Conservation (phyloP, 2,888 invertebrate species). For the Exocentrus adspersus region DNA sequence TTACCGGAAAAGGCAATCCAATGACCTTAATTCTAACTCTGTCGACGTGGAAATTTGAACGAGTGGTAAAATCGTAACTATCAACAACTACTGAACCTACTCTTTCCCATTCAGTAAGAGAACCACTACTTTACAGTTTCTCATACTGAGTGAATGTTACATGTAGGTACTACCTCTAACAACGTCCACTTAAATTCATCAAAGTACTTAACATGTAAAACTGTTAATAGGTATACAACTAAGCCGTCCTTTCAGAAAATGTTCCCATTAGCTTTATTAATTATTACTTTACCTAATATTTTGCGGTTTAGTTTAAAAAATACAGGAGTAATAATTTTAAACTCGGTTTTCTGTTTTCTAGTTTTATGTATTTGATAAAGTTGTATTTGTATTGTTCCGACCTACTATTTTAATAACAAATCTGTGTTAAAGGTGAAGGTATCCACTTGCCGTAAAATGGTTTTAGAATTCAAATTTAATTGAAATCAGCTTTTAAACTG, state of each 20-base stretch:
- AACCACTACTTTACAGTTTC: neutral
- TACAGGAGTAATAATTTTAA: too few species aligned
- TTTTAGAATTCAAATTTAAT: neutral
- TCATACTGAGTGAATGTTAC: neutral
- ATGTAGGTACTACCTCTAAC: too few species aligned
- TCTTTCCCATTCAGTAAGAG: too few species aligned
- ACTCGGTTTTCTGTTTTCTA: neutral
- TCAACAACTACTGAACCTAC: too few species aligned
- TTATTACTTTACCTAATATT: too few species aligned
- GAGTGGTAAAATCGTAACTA: conserved; percentile 3
- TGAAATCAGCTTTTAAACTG: neutral
- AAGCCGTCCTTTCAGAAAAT: too few species aligned
- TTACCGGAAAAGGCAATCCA: neutral
- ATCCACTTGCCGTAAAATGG: neutral
- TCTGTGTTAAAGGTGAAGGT: neutral
- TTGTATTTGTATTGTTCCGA: neutral
- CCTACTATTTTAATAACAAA: neutral
- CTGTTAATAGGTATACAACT: too few species aligned
- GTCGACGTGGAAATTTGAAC: neutral
- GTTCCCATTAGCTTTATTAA: too few species aligned
- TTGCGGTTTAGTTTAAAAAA: too few species aligned
- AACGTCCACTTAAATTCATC: too few species aligned
- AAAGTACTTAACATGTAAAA: too few species aligned
- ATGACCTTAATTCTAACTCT: neutral
- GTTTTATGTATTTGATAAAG: neutral